Conservation (phyloP, 2,797 vertebrate species). For the Pangasius mekongensis region DNA sequence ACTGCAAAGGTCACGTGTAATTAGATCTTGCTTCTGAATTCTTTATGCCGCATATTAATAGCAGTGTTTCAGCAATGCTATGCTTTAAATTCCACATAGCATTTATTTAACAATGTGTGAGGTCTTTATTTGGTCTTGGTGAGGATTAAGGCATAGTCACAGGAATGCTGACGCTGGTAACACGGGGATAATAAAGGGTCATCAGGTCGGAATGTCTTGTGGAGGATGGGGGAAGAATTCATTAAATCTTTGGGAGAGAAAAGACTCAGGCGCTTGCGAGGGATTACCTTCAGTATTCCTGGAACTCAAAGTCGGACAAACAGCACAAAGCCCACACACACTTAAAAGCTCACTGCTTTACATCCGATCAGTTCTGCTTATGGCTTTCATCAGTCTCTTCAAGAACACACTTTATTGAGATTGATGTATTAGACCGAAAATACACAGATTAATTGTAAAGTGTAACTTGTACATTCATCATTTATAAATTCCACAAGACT, state of each 20-base stretch:
- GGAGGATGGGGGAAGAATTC: not conserved
- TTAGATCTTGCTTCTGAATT: slow-evolving; percentile 2
- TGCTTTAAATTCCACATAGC: not conserved
- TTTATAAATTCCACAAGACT: slow-evolving; percentile 23
- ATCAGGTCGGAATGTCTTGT: slow-evolving; percentile 17
- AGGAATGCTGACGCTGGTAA: slow-evolving; percentile 60
- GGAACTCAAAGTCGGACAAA: slow-evolving; percentile 1
- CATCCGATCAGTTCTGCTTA: slow-evolving; percentile 1
- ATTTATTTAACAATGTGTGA: slow-evolving; percentile 19
- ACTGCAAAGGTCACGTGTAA: slow-evolving; percentile 17
- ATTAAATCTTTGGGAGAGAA: not conserved
- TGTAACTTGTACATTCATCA: slow-evolving; percentile 35
- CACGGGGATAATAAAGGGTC: slow-evolving; percentile 62
- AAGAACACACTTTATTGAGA: slow-evolving; percentile 23
- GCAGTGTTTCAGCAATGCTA: not conserved
- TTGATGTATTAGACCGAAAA: slow-evolving; percentile 11
- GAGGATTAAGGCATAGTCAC: slow-evolving; percentile 52
- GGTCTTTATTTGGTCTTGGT: not conserved
- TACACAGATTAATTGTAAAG: slow-evolving; percentile 10
- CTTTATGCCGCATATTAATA: not conserved
- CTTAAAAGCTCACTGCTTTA: not conserved
- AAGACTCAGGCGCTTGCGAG: not conserved
- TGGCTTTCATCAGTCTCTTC: slow-evolving; percentile 23
- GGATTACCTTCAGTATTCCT: slow-evolving; percentile 19
- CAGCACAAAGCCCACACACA: slow-evolving; percentile 8